Percentiles rank a stretch among this genome's conserved stretches.
Evolutionary conservation across 1,140 invertebrate species (phyloP).

Genomic region (Eumeta japonica): DNA sequence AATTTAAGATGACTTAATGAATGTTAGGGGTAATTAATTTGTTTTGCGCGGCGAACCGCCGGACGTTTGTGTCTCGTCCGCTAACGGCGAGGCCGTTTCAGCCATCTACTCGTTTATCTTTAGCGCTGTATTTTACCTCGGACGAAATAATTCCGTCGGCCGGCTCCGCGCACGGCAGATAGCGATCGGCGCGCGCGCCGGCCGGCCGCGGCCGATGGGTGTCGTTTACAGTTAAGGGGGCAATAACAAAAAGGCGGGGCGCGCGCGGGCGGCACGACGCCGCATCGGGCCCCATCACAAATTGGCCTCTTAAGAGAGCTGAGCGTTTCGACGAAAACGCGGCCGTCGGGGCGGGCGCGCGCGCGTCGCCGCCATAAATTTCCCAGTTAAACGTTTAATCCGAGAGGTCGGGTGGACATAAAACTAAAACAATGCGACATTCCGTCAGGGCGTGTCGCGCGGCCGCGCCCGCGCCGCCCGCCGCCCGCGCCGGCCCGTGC

Average conservation of each 20-base stretch:
- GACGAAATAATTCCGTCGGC: too few species aligned
- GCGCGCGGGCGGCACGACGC: slow-evolving; percentile 38
- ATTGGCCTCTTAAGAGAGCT: slow-evolving; percentile 50
- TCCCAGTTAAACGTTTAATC: slow-evolving; percentile 42
- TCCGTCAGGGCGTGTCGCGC: slow-evolving; percentile 13
- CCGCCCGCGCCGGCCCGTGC: slow-evolving; percentile 40
- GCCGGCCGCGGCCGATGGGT: too few species aligned
- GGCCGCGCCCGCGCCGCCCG: too few species aligned
- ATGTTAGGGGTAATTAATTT: too few species aligned
- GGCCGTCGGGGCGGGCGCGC: slow-evolving; percentile 15
- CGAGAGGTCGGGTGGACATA: slow-evolving; percentile 40
- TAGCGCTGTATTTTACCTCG: too few species aligned
- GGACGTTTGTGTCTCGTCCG: too few species aligned
- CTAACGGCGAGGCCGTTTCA: too few species aligned
- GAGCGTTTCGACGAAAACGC: slow-evolving; percentile 42
- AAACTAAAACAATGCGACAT: slow-evolving; percentile 52
- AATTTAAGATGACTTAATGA: too few species aligned
- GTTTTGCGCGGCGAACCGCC: too few species aligned
- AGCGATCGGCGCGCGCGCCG: too few species aligned
- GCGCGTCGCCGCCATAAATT: slow-evolving; percentile 43
- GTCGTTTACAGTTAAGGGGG: slow-evolving; percentile 50
- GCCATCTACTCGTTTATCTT: too few species aligned
- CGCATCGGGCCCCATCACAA: slow-evolving; percentile 43
- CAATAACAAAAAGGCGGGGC: slow-evolving; percentile 51
- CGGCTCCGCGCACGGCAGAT: too few species aligned